phyloP scores from a whole-genome alignment of 2,113 vertebrate species.

The Ptilonorhynchus violaceus region DNA sequence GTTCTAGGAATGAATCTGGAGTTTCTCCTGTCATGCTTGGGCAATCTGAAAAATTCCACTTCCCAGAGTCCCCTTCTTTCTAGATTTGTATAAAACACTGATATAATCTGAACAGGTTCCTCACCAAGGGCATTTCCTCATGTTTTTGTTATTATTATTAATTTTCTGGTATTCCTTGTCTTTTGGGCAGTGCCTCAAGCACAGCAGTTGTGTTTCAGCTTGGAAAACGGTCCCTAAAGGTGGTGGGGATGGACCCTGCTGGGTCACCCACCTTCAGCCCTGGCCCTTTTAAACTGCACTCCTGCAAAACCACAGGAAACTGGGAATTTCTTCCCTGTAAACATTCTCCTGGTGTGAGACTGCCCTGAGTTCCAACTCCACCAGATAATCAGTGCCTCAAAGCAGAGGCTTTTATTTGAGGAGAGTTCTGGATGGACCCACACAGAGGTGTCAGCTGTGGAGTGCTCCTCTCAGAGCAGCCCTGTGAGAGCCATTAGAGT shows the following conservation, averaged over 20 bases:
- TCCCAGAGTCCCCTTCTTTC: neutral
- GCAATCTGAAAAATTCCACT: neutral
- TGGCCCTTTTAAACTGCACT: neutral
- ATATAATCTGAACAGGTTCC: neutral
- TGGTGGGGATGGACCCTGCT: neutral
- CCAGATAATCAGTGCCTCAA: neutral
- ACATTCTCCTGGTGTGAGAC: neutral
- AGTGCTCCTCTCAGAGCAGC: neutral
- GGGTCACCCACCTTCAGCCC: neutral
- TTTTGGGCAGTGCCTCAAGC: neutral
- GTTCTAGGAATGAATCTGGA: neutral
- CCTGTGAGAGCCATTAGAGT: neutral
- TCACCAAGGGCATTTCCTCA: neutral
- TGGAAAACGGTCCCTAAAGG: neutral
- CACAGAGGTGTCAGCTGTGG: neutral
- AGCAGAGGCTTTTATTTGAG: neutral
- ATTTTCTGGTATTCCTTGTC: neutral
- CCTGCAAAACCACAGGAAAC: accelerated
- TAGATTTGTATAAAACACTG: neutral
- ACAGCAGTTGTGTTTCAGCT: neutral
- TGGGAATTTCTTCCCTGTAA: neutral
- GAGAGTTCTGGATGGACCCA: neutral
- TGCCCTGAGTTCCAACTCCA: neutral
- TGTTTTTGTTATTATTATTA: neutral
- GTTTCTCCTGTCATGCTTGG: accelerated